phyloP scores from a whole-genome alignment of 2,113 vertebrate genomes.

The Theristicus caerulescens region DNA sequence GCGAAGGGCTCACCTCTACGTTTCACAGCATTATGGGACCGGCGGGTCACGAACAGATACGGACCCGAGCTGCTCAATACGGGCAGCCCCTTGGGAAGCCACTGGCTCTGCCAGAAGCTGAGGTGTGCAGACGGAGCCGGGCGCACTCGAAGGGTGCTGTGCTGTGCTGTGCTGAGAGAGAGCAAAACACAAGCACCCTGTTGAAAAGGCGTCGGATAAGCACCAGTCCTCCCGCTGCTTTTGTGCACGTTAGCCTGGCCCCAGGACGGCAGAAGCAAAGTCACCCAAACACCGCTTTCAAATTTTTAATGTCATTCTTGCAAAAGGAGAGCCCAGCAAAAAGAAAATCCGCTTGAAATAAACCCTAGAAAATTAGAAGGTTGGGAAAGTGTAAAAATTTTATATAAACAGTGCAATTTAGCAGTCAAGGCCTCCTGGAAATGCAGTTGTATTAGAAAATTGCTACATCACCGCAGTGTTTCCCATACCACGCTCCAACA shows the following conservation, averaged over 20 bases:
- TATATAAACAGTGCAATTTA: not conserved
- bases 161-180: not conserved
- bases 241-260: not conserved
- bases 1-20: not conserved
- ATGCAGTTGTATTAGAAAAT: not conserved
- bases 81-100: not conserved
- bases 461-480: not conserved
- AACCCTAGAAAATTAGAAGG: not conserved
- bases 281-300: not conserved
- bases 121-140: not conserved
- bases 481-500: not conserved
- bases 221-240: not conserved
- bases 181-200: not conserved
- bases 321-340: not conserved
- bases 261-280: not conserved
- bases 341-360: not conserved
- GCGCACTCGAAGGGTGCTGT: fast-evolving
- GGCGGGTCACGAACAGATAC: not conserved
- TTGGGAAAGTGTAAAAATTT: not conserved
- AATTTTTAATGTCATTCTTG: not conserved
- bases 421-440: not conserved
- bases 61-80: fast-evolving
- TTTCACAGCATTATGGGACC: not conserved
- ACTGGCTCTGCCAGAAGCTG: not conserved
- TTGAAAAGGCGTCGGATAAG: fast-evolving